Percentiles rank a stretch among this genome's conserved stretches.
Conservation (phyloP, 2,113 vertebrate species). For the Gasterosteus nipponicus region DNA sequence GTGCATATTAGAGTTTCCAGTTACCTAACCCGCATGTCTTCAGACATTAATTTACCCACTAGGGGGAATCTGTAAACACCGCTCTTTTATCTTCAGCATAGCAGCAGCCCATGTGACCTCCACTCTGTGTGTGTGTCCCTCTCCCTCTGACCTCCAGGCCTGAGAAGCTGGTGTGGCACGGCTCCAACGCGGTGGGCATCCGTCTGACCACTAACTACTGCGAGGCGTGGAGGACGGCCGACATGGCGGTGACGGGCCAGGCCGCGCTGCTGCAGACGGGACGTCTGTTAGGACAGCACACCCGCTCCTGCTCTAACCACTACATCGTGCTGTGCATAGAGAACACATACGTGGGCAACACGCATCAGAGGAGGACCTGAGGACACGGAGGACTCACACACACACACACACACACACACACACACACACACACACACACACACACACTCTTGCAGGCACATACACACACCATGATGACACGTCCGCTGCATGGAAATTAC, state of each 20-base stretch:
- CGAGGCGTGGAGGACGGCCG: slow-evolving; percentile 89
- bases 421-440: not conserved
- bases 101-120: not conserved
- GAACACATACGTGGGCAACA: slow-evolving; percentile 88
- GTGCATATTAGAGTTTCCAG: not conserved
- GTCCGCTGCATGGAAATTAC: not conserved
- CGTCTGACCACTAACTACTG: slow-evolving; percentile 90
- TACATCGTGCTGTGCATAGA: slow-evolving; percentile 94
- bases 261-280: slow-evolving; percentile 86
- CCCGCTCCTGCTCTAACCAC: slow-evolving; percentile 87
- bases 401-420: not conserved
- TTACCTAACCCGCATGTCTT: not conserved
- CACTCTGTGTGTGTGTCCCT: not conserved
- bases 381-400: not conserved
- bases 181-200: slow-evolving; percentile 85
- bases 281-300: slow-evolving; percentile 88
- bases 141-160: slow-evolving; percentile 79
- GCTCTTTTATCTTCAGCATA: not conserved
- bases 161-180: slow-evolving; percentile 93
- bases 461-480: slow-evolving; percentile 4
- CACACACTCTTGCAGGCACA: not conserved
- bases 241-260: slow-evolving; percentile 85
- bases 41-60: too few species aligned
- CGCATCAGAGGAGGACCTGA: slow-evolving; percentile 79
- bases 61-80: too few species aligned